Percentiles rank a stretch among this genome's conserved stretches.
These are phyloP conservation scores for Epinotia ramella DNA, from an alignment of 2,888 invertebrate species.

Conservation along the genomic window DNA sequence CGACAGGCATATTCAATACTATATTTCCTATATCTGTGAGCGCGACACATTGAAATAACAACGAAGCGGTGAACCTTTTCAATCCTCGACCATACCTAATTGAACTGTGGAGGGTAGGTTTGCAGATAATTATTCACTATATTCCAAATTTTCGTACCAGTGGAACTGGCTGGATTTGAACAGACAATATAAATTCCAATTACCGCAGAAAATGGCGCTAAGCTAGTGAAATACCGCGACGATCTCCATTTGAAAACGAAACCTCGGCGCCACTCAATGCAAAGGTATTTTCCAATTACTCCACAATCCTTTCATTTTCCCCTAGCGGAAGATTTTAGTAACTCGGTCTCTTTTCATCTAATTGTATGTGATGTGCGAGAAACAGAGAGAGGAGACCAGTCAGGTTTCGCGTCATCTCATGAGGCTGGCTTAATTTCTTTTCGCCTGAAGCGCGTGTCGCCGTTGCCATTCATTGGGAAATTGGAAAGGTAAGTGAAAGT, in stretches of 20 bases:
- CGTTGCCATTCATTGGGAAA: constrained; percentile 37
- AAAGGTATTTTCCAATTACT: constrained; percentile 85
- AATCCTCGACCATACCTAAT: neutral
- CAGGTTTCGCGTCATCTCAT: constrained; percentile 71
- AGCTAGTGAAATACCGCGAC: constrained; percentile 70
- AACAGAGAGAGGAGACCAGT: constrained; percentile 59
- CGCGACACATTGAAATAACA: neutral
- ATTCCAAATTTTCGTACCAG: constrained; percentile 23
- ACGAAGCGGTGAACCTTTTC: neutral
- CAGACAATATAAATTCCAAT: constrained; percentile 69
- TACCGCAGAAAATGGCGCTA: constrained; percentile 63
- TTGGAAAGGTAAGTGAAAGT: constrained; percentile 26
- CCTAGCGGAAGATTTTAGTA: constrained; percentile 75
- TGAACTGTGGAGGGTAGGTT: neutral
- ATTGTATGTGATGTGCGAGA: constrained; percentile 52
- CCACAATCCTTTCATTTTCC: constrained; percentile 82
- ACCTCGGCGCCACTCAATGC: constrained; percentile 79
- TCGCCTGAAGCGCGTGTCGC: constrained; percentile 70
- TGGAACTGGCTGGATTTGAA: constrained; percentile 15
- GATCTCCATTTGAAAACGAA: constrained; percentile 67
- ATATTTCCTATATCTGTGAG: no score
- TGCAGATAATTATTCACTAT: constrained; percentile 5
- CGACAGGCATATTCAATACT: no score
- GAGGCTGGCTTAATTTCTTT: constrained; percentile 78
- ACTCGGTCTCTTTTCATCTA: constrained; percentile 64